Conservation (phyloP, 2,797 vertebrate genomes). For the Streptopelia turtur region DNA sequence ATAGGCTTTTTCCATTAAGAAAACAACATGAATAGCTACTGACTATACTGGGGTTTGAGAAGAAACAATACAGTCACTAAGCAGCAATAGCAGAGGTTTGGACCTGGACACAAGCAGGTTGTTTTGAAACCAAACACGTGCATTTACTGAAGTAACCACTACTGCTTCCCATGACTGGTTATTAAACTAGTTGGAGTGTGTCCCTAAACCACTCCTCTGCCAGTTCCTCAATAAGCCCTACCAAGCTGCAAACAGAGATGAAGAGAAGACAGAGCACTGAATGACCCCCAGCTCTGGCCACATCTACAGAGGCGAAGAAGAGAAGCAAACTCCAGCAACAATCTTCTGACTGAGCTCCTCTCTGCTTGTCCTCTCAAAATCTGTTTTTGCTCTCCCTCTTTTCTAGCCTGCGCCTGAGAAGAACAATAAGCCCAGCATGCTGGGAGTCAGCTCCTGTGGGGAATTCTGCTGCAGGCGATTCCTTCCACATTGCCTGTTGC, state of each 20-base stretch:
- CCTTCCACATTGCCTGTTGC: neutral
- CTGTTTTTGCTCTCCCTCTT: neutral
- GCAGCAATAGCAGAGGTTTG: neutral
- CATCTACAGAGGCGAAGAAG: neutral
- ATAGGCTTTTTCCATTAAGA: neutral
- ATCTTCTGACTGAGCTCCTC: neutral
- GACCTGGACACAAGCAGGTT: accelerated
- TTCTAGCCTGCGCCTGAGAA: accelerated
- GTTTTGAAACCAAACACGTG: neutral
- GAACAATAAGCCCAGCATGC: neutral
- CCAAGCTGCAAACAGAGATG: neutral
- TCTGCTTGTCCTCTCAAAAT: neutral
- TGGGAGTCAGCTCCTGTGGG: neutral
- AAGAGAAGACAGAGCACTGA: neutral
- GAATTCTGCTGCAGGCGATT: neutral
- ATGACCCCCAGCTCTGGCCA: neutral
- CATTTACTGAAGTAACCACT: neutral
- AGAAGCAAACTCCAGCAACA: neutral
- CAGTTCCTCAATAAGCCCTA: neutral
- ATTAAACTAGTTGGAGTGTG: neutral
- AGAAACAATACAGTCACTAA: neutral
- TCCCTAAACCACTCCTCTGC: neutral
- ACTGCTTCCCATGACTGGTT: neutral
- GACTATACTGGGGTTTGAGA: neutral
- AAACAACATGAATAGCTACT: neutral